A percentile compares a stretch with the other conserved stretches of the same genome.
Evolutionary conservation across 2,797 vertebrate genomes (phyloP).

Genomic region (Danio tinwini): DNA sequence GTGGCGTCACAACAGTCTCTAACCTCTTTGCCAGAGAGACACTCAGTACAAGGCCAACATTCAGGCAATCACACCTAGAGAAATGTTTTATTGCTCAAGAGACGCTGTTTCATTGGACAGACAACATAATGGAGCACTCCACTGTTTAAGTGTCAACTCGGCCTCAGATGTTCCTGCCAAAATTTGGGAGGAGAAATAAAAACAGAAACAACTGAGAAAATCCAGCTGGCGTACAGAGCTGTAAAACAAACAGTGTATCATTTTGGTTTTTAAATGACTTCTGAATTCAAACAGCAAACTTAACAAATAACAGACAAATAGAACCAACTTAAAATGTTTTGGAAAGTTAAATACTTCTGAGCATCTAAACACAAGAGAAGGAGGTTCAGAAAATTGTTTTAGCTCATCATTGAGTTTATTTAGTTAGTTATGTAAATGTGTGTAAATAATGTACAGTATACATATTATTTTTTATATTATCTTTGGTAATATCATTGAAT

Average conservation of each 20-base stretch:
- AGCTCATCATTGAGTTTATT: no score
- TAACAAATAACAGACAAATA: no score
- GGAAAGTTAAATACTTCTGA: no score
- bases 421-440: no score
- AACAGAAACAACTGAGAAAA: neutral
- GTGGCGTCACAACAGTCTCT: neutral
- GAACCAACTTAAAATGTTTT: no score
- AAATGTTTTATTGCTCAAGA: slow-evolving; percentile 1
- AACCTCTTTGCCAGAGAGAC: no score
- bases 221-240: neutral
- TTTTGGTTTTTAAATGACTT: neutral
- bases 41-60: neutral
- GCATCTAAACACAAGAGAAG: no score
- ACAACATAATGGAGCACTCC: neutral
- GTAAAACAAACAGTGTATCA: neutral
- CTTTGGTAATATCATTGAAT: no score
- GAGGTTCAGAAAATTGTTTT: no score
- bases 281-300: neutral
- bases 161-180: slow-evolving; percentile 5
- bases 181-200: neutral
- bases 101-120: slow-evolving; percentile 4
- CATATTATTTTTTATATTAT: no score
- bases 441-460: no score
- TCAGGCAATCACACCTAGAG: slow-evolving; percentile 15
- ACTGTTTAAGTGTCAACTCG: neutral